These are phyloP conservation scores for Thymelicus lineola DNA, from an alignment of 2,888 invertebrate species.

Conservation along the genomic window DNA sequence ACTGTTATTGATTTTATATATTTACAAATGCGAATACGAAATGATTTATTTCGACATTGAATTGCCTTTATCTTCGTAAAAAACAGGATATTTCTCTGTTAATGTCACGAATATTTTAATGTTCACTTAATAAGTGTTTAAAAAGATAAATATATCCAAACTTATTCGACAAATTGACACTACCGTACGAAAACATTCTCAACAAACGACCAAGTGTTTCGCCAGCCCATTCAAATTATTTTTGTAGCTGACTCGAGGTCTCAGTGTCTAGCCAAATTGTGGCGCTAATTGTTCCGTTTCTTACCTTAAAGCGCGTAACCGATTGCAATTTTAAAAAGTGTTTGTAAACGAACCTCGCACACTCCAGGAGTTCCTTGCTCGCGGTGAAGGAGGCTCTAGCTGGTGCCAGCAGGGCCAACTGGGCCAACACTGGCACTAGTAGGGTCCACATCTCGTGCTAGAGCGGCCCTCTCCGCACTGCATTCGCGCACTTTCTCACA, in stretches of 20 bases:
- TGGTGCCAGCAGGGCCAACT: constrained; percentile 68
- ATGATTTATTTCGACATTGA: not conserved
- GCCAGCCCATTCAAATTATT: constrained; percentile 76
- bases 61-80: not conserved
- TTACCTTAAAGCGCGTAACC: constrained; percentile 17
- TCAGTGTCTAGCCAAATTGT: constrained; percentile 53
- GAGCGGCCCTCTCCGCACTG: constrained; percentile 62
- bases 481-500: constrained; percentile 70
- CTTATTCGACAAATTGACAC: not conserved
- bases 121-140: too few species aligned
- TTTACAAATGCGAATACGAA: not conserved
- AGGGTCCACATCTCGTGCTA: constrained; percentile 75
- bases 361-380: constrained; percentile 77
- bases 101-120: too few species aligned
- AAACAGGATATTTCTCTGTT: too few species aligned
- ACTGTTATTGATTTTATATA: not conserved
- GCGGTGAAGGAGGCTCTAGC: constrained; percentile 69
- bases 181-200: constrained; percentile 10
- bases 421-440: constrained; percentile 67
- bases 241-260: constrained; percentile 74
- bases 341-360: constrained; percentile 74
- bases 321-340: not conserved
- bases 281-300: constrained; percentile 33
- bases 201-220: constrained; percentile 45
- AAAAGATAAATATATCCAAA: not conserved